Conservation (phyloP, 2,888 invertebrate species). For the Phragmatobia fuliginosa region DNA sequence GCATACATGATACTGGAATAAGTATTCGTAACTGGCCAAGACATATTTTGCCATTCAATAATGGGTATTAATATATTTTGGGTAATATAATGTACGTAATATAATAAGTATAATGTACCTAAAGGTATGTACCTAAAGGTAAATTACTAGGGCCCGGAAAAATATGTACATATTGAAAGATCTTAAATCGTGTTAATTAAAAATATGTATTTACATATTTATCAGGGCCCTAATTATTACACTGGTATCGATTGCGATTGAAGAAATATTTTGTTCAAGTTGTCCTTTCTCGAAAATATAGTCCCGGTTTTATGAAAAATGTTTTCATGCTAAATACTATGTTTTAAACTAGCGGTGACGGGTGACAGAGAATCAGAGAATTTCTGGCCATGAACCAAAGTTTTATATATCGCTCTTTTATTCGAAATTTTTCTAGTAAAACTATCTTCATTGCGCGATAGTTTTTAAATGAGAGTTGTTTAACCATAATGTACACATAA, state of each 20-base stretch:
- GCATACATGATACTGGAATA: too few species aligned
- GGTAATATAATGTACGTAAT: too few species aligned
- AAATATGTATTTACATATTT: too few species aligned
- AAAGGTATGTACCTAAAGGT: too few species aligned
- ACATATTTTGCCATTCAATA: not conserved
- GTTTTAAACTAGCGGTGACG: conserved; percentile 44
- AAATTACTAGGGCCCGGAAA: too few species aligned
- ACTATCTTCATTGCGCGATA: not conserved
- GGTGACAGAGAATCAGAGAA: conserved; percentile 54
- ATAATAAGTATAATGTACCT: not conserved
- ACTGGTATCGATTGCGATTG: not conserved
- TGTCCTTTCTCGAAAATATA: not conserved
- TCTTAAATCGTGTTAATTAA: too few species aligned
- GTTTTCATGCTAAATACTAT: conserved; percentile 35
- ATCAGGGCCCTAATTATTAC: too few species aligned
- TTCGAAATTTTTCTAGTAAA: conserved; percentile 24
- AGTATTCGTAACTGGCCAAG: not conserved
- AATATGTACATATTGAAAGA: too few species aligned
- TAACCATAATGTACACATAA: conserved; percentile 45
- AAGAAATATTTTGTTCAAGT: not conserved
- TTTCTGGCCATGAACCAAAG: conserved; percentile 63
- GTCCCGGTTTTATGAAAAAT: conserved; percentile 20
- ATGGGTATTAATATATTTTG: not conserved
- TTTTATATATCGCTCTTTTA: conserved; percentile 38
- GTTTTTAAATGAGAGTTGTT: conserved; percentile 1